Conservation (phyloP, 2,888 invertebrate species). For the Chrysotoxum bicinctum region DNA sequence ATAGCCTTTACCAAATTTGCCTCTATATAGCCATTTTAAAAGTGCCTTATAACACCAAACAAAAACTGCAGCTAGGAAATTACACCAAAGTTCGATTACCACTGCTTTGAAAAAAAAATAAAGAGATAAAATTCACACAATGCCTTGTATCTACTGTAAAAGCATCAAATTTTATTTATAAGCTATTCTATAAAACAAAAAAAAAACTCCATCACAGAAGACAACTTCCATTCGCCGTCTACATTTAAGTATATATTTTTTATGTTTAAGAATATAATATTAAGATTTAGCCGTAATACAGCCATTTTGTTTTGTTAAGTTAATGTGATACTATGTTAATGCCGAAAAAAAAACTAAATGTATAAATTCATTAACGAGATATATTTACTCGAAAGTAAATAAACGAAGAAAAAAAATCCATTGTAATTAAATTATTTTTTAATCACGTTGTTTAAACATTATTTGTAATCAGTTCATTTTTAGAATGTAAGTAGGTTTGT, state of each 20-base stretch:
- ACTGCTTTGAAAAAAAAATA: slow-evolving; percentile 5
- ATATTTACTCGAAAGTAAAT: slow-evolving; percentile 27
- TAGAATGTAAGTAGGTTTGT: neutral
- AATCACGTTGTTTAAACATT: slow-evolving; percentile 9
- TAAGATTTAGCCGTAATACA: slow-evolving; percentile 65
- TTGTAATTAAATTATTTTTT: slow-evolving; percentile 43
- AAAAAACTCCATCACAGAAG: slow-evolving; percentile 13
- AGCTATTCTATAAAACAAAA: neutral
- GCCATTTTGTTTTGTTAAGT: slow-evolving; percentile 70
- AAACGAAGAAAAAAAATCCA: slow-evolving; percentile 11
- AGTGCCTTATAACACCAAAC: slow-evolving; percentile 45
- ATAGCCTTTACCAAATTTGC: slow-evolving; percentile 48
- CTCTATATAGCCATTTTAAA: slow-evolving; percentile 13
- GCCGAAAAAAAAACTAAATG: slow-evolving; percentile 52
- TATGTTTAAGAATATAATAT: slow-evolving; percentile 3
- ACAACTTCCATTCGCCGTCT: slow-evolving; percentile 7
- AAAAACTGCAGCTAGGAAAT: slow-evolving; percentile 36
- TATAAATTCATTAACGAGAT: slow-evolving; percentile 59
- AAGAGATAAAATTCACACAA: neutral
- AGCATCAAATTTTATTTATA: neutral
- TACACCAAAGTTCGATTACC: slow-evolving; percentile 31
- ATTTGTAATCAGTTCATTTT: slow-evolving; percentile 15
- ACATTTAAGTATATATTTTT: slow-evolving; percentile 13
- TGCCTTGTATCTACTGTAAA: slow-evolving; percentile 7
- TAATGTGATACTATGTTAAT: slow-evolving; percentile 72